A percentile compares a stretch with the other conserved stretches of the same genome.
Conservation (phyloP, 2,113 vertebrate species). For the Empidonax alnorum region DNA sequence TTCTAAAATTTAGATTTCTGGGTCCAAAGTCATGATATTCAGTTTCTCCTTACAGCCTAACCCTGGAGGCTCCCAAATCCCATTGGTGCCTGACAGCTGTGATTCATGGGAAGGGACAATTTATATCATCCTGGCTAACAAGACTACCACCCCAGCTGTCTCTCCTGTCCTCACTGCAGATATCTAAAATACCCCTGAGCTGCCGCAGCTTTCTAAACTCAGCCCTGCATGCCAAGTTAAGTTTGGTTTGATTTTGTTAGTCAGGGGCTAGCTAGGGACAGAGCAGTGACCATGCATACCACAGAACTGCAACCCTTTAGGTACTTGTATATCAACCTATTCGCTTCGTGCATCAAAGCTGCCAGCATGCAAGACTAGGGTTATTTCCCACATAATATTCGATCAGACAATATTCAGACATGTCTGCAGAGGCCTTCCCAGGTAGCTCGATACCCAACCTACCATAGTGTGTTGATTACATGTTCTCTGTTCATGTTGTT, state of each 20-base stretch:
- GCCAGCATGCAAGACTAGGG: accelerated
- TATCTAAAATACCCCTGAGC: constrained; percentile 1
- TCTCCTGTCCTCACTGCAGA: not conserved
- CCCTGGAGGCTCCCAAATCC: not conserved
- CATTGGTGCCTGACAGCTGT: not conserved
- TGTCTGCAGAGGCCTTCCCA: not conserved
- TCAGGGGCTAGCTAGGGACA: not conserved
- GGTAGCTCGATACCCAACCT: not conserved
- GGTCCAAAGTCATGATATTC: not conserved
- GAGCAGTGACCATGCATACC: accelerated
- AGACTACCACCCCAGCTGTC: not conserved
- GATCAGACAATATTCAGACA: not conserved
- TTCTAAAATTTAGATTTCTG: not conserved
- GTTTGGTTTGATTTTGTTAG: not conserved
- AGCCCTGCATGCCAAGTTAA: not conserved
- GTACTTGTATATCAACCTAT: accelerated
- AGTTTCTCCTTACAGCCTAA: not conserved
- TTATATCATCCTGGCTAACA: not conserved
- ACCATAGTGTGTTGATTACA: not conserved
- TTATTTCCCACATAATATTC: not conserved
- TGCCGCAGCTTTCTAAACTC: not conserved
- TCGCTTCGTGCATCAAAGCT: not conserved
- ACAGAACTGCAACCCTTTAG: not conserved
- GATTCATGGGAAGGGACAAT: not conserved
- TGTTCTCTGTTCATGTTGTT: not conserved